A percentile compares a stretch with the other conserved stretches of the same genome.
These are phyloP conservation scores for Itoplectis maculator DNA, from an alignment of 2,888 invertebrate species.

Conservation along the genomic window DNA sequence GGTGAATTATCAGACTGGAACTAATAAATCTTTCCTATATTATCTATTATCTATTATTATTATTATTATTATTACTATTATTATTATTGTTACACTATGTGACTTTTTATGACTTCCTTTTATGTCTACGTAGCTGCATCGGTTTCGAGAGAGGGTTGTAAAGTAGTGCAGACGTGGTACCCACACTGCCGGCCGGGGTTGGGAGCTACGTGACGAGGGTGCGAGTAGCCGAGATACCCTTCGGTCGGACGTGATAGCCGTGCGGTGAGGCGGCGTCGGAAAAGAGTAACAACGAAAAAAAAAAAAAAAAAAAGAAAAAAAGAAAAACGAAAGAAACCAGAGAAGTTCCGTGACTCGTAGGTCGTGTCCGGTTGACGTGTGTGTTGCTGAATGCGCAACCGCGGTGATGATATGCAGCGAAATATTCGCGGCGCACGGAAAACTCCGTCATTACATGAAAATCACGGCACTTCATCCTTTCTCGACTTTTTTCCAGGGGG, in stretches of 20 bases:
- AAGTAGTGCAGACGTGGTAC: conserved; percentile 24
- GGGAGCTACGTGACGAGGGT: conserved; percentile 33
- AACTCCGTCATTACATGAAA: background rate
- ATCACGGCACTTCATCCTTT: background rate
- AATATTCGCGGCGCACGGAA: background rate
- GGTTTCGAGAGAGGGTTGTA: conserved; percentile 21
- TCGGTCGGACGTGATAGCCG: conserved; percentile 30
- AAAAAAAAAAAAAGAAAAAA: background rate
- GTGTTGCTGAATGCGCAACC: background rate
- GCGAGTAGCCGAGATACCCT: conserved; percentile 28
- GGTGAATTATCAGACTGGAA: too few species aligned
- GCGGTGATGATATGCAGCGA: background rate
- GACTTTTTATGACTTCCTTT: conserved; percentile 6
- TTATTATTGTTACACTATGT: background rate
- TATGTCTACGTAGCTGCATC: conserved; percentile 19
- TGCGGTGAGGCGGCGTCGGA: conserved; percentile 9
- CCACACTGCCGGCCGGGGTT: background rate
- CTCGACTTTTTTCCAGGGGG: too few species aligned
- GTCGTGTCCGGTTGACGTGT: background rate
- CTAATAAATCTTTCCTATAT: too few species aligned
- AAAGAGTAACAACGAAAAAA: background rate
- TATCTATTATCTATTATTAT: background rate
- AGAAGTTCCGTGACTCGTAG: conserved; percentile 1
- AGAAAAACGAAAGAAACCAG: too few species aligned
- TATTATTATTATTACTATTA: background rate